These are phyloP conservation scores for Hoplodrina blanda DNA, from an alignment of 2,888 invertebrate species.

Conservation along the genomic window DNA sequence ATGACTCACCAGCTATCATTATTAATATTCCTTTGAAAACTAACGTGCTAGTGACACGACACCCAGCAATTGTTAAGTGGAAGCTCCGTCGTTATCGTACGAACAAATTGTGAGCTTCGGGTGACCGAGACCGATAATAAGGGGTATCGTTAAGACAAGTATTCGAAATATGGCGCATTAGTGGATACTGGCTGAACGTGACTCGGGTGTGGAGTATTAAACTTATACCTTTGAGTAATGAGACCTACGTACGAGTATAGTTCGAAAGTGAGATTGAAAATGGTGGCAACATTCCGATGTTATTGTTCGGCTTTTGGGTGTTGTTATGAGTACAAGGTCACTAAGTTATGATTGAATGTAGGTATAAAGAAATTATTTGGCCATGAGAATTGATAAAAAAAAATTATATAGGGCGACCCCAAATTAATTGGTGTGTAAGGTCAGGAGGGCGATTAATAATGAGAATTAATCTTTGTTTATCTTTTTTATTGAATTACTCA, in stretches of 20 bases:
- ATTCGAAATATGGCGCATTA: slow-evolving; percentile 53
- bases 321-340: neutral
- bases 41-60: slow-evolving; percentile 54
- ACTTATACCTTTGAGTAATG: slow-evolving; percentile 48
- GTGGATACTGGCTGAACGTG: slow-evolving; percentile 42
- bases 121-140: slow-evolving; percentile 55
- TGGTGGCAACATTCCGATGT: slow-evolving; percentile 10
- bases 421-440: neutral
- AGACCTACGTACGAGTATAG: slow-evolving; percentile 1
- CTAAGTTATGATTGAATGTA: neutral
- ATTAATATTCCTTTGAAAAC: slow-evolving; percentile 56
- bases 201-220: slow-evolving; percentile 36
- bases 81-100: slow-evolving; percentile 55
- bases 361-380: neutral
- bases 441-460: slow-evolving; percentile 1
- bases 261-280: slow-evolving; percentile 15
- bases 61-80: slow-evolving; percentile 58
- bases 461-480: slow-evolving; percentile 15
- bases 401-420: neutral
- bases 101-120: slow-evolving; percentile 61
- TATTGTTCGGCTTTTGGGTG: slow-evolving; percentile 7
- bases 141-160: slow-evolving; percentile 53
- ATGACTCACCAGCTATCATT: slow-evolving; percentile 60
- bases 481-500: slow-evolving; percentile 3
- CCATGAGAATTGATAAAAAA: neutral